These are phyloP conservation scores for Gortyna flavago DNA, from an alignment of 2,888 invertebrate genomes.

Conservation along the genomic window DNA sequence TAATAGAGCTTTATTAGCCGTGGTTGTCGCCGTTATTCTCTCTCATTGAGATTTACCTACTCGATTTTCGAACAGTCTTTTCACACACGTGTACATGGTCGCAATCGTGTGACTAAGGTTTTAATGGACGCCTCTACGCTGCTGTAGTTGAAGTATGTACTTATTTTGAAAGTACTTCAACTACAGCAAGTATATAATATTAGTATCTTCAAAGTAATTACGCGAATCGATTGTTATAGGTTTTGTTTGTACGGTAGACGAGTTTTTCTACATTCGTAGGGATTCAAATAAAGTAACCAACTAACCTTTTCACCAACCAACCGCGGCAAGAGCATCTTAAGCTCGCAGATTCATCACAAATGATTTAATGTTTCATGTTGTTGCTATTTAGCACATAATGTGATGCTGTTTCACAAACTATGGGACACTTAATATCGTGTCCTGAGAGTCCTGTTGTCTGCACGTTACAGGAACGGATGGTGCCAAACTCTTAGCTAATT, in stretches of 20 bases:
- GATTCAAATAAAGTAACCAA: neutral
- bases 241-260: neutral
- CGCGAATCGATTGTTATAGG: neutral
- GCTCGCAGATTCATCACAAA: neutral
- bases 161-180: neutral
- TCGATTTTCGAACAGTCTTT: neutral
- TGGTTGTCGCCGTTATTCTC: neutral
- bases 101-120: neutral
- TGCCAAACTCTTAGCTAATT: neutral
- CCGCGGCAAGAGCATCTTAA: neutral
- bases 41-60: neutral
- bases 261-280: slow-evolving; percentile 1
- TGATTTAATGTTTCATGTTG: neutral
- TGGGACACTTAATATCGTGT: neutral
- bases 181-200: neutral
- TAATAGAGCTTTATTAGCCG: neutral
- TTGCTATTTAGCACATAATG: neutral
- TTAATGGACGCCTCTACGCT: neutral
- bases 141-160: neutral
- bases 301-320: too few species aligned
- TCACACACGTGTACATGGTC: neutral
- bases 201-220: neutral
- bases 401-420: neutral
- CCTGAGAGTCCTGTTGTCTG: neutral
- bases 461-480: neutral